These are phyloP conservation scores for Gryon sp. DNA, from an alignment of 1,140 invertebrate species.

Conservation along the genomic window DNA sequence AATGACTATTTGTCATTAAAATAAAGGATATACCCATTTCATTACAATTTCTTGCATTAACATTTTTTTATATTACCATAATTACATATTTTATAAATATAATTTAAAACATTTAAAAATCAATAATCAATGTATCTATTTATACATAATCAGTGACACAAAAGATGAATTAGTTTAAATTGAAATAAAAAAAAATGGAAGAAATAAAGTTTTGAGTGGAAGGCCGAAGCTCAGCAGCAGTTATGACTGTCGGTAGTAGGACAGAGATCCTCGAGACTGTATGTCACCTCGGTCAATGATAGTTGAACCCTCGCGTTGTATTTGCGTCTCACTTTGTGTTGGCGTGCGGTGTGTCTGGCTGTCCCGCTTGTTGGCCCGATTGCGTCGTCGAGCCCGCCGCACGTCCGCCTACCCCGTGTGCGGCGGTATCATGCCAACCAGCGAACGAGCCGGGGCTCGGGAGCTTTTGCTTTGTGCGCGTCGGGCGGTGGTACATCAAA, in stretches of 20 bases:
- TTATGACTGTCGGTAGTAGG: conserved; percentile 31
- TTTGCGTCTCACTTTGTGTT: conserved; percentile 17
- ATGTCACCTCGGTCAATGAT: conserved; percentile 53
- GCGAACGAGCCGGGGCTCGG: conserved; percentile 71
- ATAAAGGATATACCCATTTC: too few relatives aligned
- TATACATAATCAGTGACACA: too few relatives aligned
- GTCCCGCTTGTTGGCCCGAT: conserved; percentile 55
- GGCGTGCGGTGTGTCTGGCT: conserved; percentile 6
- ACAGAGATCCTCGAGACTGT: conserved; percentile 54
- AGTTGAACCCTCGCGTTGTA: conserved; percentile 55
- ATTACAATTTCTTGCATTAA: too few relatives aligned
- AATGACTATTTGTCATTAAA: too few relatives aligned
- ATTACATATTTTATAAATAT: too few relatives aligned
- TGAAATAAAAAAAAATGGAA: neutral
- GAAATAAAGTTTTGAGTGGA: neutral
- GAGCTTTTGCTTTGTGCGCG: conserved; percentile 78
- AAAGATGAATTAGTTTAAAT: too few relatives aligned
- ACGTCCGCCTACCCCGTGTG: conserved; percentile 55
- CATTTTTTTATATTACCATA: too few relatives aligned
- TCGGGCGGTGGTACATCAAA: conserved; percentile 78
- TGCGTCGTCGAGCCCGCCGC: conserved; percentile 63
- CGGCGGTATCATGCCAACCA: conserved; percentile 58
- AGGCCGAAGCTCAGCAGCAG: neutral
- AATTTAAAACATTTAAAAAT: too few relatives aligned
- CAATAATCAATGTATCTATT: too few relatives aligned